A percentile compares a stretch with the other conserved stretches of the same genome.
These are phyloP conservation scores for Diarsia dahlii DNA, from an alignment of 2,888 invertebrate genomes.

Conservation along the genomic window DNA sequence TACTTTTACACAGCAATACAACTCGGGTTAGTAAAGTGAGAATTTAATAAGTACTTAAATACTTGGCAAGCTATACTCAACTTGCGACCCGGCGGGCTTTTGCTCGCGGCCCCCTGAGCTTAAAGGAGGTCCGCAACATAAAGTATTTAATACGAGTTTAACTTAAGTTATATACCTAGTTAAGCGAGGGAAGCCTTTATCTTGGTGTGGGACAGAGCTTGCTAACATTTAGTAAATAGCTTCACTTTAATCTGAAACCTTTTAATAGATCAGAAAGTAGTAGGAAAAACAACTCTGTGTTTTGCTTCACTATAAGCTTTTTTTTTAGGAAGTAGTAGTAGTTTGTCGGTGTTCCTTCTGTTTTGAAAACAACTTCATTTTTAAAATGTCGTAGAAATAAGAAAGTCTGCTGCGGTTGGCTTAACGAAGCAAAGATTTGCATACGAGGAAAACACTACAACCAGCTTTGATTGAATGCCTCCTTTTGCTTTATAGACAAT, in stretches of 20 bases:
- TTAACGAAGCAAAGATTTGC: slow-evolving; percentile 13
- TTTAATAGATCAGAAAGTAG: not conserved
- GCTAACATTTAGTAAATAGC: slow-evolving; percentile 14
- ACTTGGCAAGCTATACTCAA: slow-evolving; percentile 53
- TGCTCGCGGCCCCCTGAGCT: slow-evolving; percentile 52
- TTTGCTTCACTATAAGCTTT: too few species aligned
- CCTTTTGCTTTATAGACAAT: not conserved
- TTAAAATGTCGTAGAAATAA: not conserved
- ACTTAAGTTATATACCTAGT: slow-evolving; percentile 58
- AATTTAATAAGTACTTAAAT: slow-evolving; percentile 56
- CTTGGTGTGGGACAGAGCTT: slow-evolving; percentile 33
- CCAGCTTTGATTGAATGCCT: not conserved
- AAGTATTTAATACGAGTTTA: slow-evolving; percentile 63
- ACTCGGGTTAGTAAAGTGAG: slow-evolving; percentile 28
- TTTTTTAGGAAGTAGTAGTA: too few species aligned
- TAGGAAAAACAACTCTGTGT: not conserved
- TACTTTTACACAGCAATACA: slow-evolving; percentile 3
- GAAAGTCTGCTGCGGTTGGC: not conserved
- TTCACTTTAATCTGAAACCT: not conserved
- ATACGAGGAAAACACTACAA: not conserved
- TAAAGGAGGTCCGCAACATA: slow-evolving; percentile 58
- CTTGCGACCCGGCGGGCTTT: slow-evolving; percentile 53
- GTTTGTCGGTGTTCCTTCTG: not conserved
- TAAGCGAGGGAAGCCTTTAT: slow-evolving; percentile 51
- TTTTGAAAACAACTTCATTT: not conserved